Percentiles rank a stretch among this genome's conserved stretches.
Conservation (phyloP, 2,888 invertebrate genomes). For the Andrena marginata region DNA sequence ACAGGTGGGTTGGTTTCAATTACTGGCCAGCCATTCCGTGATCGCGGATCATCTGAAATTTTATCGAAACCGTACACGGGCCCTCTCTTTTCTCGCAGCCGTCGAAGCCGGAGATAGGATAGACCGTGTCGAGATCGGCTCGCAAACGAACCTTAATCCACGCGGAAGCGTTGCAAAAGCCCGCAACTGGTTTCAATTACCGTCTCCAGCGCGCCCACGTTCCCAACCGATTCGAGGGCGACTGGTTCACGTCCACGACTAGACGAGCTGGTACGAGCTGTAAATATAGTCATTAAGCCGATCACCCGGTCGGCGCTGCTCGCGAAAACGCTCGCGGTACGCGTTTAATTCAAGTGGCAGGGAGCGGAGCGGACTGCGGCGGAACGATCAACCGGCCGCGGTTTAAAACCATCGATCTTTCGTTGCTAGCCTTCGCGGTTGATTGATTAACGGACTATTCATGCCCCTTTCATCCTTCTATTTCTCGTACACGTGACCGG, state of each 20-base stretch:
- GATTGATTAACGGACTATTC: constrained; percentile 61
- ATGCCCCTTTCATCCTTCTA: constrained; percentile 53
- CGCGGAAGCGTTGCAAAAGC: constrained; percentile 70
- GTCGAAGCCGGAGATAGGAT: neutral
- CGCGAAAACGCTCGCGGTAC: constrained; percentile 26
- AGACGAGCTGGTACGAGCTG: constrained; percentile 7
- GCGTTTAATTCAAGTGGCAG: constrained; percentile 39
- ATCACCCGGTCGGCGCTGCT: neutral
- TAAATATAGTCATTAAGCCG: constrained; percentile 45
- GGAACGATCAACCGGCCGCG: constrained; percentile 24
- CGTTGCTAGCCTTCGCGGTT: constrained; percentile 46
- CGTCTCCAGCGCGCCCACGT: constrained; percentile 56
- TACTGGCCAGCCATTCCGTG: constrained; percentile 27
- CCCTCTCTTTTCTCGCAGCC: neutral
- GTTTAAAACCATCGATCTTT: constrained; percentile 58
- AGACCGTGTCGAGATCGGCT: constrained; percentile 3
- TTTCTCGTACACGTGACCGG: constrained; percentile 31
- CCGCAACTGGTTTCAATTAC: constrained; percentile 66
- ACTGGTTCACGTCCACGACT: constrained; percentile 16
- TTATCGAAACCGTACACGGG: neutral
- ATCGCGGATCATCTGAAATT: constrained; percentile 16
- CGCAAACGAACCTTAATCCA: constrained; percentile 71
- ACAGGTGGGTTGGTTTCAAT: constrained; percentile 52
- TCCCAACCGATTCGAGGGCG: constrained; percentile 36
- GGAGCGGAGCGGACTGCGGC: constrained; percentile 17